Base-by-base conservation (phyloP, 1,140 invertebrate species). In the Monomorium pharaonis region DNA sequence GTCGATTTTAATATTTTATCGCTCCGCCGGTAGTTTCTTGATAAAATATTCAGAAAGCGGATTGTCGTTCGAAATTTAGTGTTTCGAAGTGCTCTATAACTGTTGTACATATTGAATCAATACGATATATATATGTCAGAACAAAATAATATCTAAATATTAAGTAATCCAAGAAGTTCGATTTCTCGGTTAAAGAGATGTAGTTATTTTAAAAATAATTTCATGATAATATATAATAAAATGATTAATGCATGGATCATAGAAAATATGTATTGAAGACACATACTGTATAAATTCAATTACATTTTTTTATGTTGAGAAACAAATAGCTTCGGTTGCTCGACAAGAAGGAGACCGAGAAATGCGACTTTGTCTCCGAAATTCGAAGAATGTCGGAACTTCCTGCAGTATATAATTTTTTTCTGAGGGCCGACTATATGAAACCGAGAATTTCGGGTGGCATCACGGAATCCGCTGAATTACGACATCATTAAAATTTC, bases 401-500 rank as follows among this genome's bases (percentile, higher is more conserved):
- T 80, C 5, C n/a, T 14, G 47, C 47, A 37, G 30, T 30, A 5
- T 51, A n/a, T 33, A 67, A 67, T 69, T 80, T 69, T 49, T 58
- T 67, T 24, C 16, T 16, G 21, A 54, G 42, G 12, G n/a, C 14
- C n/a, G 42, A 12, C 42, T 49, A 47, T 49, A 49, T 49, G 42
- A 80, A 80, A 80, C n/a, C 30, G 27, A 37, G 30, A 54, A 67
- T 69, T 67, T 80, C n/a, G 54, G 33, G 56, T 27, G 74, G 21
- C 21, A 58, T 85, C 78, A 69, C 51, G 49, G 78, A 74, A 85
- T 70, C 56, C 49, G 76, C 58, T 90, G 87, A 90, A 90, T 87
- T 90, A 90, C 58, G 85, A 84, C 63, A 85, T 65, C 54, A 78
- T 90, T 85, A 85, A 90, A 90, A 86, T 88, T 56, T 86, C 81